Percentiles rank a stretch among this genome's conserved stretches.
Evolutionary conservation across 2,888 invertebrate species (phyloP).

Genomic region (Elegia similella): DNA sequence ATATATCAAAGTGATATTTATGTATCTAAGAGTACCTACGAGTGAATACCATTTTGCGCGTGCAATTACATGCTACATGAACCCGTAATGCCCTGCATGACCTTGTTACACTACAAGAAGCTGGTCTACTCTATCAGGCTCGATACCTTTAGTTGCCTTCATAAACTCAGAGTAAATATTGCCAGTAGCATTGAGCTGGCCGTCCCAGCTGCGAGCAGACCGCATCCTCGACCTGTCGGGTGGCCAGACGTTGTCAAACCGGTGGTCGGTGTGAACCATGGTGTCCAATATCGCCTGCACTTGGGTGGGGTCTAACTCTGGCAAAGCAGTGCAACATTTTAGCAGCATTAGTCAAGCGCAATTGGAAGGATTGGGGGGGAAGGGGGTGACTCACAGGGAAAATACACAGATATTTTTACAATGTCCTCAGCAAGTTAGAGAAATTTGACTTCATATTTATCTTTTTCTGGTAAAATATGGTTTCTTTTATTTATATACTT

Average conservation of each 20-base stretch:
- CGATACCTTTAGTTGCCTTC: constrained; percentile 69
- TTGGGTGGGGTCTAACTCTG: constrained; percentile 73
- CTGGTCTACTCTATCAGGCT: constrained; percentile 48
- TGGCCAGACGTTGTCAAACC: constrained; percentile 68
- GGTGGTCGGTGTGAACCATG: constrained; percentile 56
- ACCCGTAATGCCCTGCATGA: background rate
- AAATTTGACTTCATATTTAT: no score
- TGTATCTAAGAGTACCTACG: background rate
- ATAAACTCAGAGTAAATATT: constrained; percentile 61
- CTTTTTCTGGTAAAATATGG: background rate
- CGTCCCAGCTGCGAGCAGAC: constrained; percentile 58
- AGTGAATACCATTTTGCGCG: background rate
- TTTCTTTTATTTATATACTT: background rate
- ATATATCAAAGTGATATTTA: background rate
- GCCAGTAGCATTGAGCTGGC: constrained; percentile 57
- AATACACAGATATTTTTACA: no score
- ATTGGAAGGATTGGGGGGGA: background rate
- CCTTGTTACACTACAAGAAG: constrained; percentile 28
- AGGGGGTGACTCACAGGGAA: no score
- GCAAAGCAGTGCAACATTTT: constrained; percentile 53
- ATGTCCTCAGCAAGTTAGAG: background rate
- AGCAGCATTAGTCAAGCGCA: constrained; percentile 56
- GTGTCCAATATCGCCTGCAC: constrained; percentile 69
- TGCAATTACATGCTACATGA: background rate
- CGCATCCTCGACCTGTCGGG: constrained; percentile 48